A percentile compares a stretch with the other conserved stretches of the same genome.
Evolutionary conservation across 2,797 vertebrate genomes (phyloP).

Genomic region (Schizopygopsis pylzovi): DNA sequence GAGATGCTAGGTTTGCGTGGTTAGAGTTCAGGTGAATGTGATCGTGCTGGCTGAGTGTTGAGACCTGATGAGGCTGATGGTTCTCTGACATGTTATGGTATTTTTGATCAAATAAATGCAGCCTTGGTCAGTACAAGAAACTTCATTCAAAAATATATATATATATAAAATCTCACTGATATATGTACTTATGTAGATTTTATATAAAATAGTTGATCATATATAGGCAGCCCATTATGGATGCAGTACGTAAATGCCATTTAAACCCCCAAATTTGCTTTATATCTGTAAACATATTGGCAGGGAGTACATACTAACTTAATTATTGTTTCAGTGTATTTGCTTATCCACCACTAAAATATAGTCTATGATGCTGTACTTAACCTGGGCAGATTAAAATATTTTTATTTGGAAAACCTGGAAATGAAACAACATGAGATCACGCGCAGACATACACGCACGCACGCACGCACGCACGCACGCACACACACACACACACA

Average conservation of each 20-base stretch:
- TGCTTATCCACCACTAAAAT: neutral
- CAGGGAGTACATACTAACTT: slow-evolving; percentile 14
- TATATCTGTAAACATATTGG: neutral
- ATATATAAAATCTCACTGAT: too few relatives aligned
- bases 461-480: neutral
- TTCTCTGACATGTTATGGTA: too few relatives aligned
- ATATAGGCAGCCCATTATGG: neutral
- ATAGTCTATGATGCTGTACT: neutral
- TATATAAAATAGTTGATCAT: neutral
- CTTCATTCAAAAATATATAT: too few relatives aligned
- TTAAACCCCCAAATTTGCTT: neutral
- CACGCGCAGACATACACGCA: neutral
- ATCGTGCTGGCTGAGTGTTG: too few relatives aligned
- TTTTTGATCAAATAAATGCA: too few relatives aligned
- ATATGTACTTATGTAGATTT: too few relatives aligned
- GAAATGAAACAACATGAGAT: slow-evolving; percentile 29
- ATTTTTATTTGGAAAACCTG: slow-evolving; percentile 9
- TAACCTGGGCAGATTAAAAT: neutral
- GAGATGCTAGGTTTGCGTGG: too few relatives aligned
- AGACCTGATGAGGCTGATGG: too few relatives aligned
- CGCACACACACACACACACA: neutral
- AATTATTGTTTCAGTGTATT: slow-evolving; percentile 23
- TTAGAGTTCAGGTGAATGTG: too few relatives aligned
- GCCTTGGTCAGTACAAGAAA: too few relatives aligned
- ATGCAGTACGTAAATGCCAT: neutral